phyloP scores from a whole-genome alignment of 2,113 vertebrate genomes.

The Hyaena hyaena region DNA sequence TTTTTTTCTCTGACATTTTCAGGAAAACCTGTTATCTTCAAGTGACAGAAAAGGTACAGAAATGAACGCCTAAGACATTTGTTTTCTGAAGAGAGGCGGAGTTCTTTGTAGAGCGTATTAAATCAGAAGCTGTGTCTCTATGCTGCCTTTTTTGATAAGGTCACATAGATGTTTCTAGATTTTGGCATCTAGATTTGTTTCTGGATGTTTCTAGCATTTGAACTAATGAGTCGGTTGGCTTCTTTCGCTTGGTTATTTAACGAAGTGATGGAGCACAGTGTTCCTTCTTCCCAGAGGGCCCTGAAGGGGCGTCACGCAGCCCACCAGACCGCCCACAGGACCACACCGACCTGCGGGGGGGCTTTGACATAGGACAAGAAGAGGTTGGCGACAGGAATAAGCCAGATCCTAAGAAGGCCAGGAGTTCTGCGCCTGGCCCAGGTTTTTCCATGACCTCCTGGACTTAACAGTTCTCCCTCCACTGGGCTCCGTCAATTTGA shows the following conservation, averaged over 20 bases:
- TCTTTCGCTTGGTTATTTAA: neutral
- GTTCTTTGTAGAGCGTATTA: neutral
- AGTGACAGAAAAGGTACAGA: neutral
- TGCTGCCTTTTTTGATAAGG: neutral
- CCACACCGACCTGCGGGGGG: neutral
- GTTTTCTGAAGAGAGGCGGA: neutral
- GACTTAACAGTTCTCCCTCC: neutral
- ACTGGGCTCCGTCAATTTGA: neutral
- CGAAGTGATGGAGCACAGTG: neutral
- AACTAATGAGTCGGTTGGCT: neutral
- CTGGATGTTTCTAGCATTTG: neutral
- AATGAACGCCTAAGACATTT: neutral
- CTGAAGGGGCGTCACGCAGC: neutral
- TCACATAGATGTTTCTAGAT: neutral
- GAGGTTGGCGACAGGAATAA: neutral
- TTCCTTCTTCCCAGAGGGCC: neutral
- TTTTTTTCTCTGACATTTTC: neutral
- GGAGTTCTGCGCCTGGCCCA: neutral
- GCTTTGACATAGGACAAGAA: neutral
- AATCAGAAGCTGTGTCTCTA: neutral
- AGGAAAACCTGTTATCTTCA: neutral
- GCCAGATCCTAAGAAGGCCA: neutral
- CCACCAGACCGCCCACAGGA: rapidly evolving
- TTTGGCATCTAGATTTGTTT: neutral
- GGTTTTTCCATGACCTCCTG: neutral